These are phyloP conservation scores for Encarsia formosa DNA, from an alignment of 2,888 invertebrate species.

Conservation along the genomic window DNA sequence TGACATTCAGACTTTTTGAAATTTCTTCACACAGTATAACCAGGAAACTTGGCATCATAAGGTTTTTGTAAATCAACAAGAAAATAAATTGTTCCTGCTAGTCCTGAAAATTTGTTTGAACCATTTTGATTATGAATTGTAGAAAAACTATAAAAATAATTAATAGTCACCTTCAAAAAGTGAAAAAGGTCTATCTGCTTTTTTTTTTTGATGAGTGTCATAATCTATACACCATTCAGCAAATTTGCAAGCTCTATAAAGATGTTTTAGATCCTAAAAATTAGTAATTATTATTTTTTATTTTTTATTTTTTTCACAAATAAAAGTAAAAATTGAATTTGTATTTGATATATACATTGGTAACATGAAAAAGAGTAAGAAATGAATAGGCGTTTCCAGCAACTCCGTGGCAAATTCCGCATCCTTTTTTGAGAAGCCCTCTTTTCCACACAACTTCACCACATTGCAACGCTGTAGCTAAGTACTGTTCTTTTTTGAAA, in stretches of 20 bases:
- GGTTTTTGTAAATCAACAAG: constrained; percentile 66
- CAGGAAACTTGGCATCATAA: constrained; percentile 70
- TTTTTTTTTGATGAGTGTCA: constrained; percentile 58
- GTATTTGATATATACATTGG: constrained; percentile 54
- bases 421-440: constrained; percentile 78
- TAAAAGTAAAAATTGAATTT: constrained; percentile 2
- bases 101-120: constrained; percentile 47
- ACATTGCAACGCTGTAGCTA: constrained; percentile 65
- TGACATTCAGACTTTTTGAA: not conserved
- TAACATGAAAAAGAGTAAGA: constrained; percentile 72
- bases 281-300: constrained; percentile 5
- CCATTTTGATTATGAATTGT: not conserved
- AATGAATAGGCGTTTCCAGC: constrained; percentile 85
- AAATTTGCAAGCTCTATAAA: constrained; percentile 75
- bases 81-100: constrained; percentile 74
- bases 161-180: constrained; percentile 68
- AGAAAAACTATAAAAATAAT: not conserved
- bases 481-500: constrained; percentile 65
- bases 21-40: constrained; percentile 55
- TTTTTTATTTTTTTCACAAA: constrained; percentile 5
- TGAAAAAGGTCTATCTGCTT: constrained; percentile 78
- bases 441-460: constrained; percentile 77
- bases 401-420: constrained; percentile 84
- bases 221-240: constrained; percentile 76
- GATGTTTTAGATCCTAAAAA: constrained; percentile 63